Percentiles rank a stretch among this genome's conserved stretches.
phyloP scores from a whole-genome alignment of 2,113 vertebrate species.

The human region DNA sequence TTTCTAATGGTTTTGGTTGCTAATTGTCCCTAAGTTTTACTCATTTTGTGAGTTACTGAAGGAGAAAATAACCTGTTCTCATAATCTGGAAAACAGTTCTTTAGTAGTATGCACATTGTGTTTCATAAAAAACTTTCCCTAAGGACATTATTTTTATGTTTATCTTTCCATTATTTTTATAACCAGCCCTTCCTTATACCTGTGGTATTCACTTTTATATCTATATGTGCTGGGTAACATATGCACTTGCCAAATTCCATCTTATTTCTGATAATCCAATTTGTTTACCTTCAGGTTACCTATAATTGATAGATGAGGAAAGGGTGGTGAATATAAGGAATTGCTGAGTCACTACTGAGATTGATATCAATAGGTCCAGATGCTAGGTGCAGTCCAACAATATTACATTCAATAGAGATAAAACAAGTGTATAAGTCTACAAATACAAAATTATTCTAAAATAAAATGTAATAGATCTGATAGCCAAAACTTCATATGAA shows the following conservation, averaged over 20 bases:
- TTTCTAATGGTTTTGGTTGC: not conserved
- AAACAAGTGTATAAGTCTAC: not conserved
- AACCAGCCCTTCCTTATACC: not conserved
- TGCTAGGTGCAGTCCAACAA: not conserved
- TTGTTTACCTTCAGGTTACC: not conserved
- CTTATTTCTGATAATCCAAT: not conserved
- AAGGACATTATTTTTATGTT: not conserved
- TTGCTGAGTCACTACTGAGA: not conserved
- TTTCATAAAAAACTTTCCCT: not conserved
- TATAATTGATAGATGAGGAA: not conserved
- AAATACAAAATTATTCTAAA: not conserved
- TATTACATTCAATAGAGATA: not conserved
- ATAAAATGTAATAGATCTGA: not conserved
- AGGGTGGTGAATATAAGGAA: not conserved
- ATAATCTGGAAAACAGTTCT: not conserved
- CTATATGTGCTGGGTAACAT: not conserved
- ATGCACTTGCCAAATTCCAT: not conserved
- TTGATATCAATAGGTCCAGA: not conserved
- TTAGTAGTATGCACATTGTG: not conserved
- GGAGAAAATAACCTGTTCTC: not conserved
- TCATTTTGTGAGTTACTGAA: conserved; percentile 3
- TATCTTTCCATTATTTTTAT: not conserved
- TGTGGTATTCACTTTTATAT: not conserved
- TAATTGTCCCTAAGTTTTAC: not conserved
- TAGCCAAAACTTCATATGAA: not conserved